These are phyloP conservation scores for Prenolepis imparis DNA, from an alignment of 2,888 invertebrate genomes.

Conservation along the genomic window DNA sequence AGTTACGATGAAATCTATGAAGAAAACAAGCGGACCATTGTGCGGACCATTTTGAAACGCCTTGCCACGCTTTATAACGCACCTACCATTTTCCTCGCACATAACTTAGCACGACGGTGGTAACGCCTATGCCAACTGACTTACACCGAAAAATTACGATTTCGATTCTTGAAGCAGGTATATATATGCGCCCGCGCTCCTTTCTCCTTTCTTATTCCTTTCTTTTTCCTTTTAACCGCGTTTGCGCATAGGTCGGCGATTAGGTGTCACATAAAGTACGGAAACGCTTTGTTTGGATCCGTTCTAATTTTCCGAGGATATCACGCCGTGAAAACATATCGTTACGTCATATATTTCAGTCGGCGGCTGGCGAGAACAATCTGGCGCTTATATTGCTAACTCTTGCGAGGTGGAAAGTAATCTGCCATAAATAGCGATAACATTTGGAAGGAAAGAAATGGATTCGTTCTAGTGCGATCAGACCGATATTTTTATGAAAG, in stretches of 20 bases:
- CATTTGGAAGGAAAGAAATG: conserved; percentile 18
- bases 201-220: conserved; percentile 42
- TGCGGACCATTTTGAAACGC: conserved; percentile 59
- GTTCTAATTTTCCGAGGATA: conserved; percentile 72
- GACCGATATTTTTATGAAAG: conserved; percentile 7
- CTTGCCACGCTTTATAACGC: conserved; percentile 74
- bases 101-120: conserved; percentile 76
- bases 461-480: conserved; percentile 4
- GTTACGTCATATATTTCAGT: conserved; percentile 75
- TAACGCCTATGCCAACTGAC: conserved; percentile 78
- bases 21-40: conserved; percentile 61
- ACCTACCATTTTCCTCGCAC: conserved; percentile 75
- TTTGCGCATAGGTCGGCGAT: conserved; percentile 69
- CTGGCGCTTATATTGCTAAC: conserved; percentile 33
- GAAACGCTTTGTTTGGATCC: conserved; percentile 77
- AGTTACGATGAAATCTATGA: conserved; percentile 70
- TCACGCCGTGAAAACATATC: conserved; percentile 72
- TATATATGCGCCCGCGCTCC: conserved; percentile 65
- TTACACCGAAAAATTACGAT: conserved; percentile 76
- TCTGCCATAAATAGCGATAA: conserved; percentile 62
- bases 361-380: conserved; percentile 41
- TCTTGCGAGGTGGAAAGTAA: conserved; percentile 63
- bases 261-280: conserved; percentile 83
- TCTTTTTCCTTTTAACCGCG: conserved; percentile 22
- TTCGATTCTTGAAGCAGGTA: conserved; percentile 62